Evolutionary conservation across 1,140 invertebrate species (phyloP).

Genomic region (Zaprionus lachaisei): DNA sequence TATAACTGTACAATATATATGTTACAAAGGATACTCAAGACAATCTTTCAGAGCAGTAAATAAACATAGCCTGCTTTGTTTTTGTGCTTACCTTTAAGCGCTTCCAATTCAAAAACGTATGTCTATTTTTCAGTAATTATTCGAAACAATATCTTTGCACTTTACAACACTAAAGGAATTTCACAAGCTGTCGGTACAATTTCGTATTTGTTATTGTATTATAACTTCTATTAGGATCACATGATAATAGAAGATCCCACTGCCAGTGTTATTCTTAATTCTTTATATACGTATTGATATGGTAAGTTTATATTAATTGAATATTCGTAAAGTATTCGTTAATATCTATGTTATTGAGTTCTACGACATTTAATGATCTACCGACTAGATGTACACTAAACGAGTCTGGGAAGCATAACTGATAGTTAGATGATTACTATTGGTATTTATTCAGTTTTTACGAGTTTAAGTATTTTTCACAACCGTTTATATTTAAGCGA

Average conservation of each 20-base stretch:
- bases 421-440: constrained; percentile 6
- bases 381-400: constrained; percentile 13
- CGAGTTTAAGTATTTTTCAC: constrained; percentile 53
- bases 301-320: constrained; percentile 20
- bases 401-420: constrained; percentile 19
- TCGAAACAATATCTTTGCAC: constrained; percentile 21
- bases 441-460: background rate
- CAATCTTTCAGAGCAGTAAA: background rate
- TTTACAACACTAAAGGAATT: constrained; percentile 21
- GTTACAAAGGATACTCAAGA: too few relatives aligned
- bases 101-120: background rate
- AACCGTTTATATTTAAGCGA: constrained; percentile 82
- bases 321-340: background rate
- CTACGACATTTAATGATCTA: constrained; percentile 24
- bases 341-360: background rate
- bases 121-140: background rate
- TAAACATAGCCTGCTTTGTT: background rate
- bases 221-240: constrained; percentile 15
- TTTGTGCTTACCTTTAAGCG: constrained; percentile 27
- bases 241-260: background rate
- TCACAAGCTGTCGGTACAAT: background rate
- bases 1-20: too few relatives aligned
- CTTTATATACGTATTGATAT: constrained; percentile 32
- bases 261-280: constrained; percentile 9
- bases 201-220: constrained; percentile 1